Conservation (phyloP, 1,140 invertebrate species). For the Drosophila pectinifera region DNA sequence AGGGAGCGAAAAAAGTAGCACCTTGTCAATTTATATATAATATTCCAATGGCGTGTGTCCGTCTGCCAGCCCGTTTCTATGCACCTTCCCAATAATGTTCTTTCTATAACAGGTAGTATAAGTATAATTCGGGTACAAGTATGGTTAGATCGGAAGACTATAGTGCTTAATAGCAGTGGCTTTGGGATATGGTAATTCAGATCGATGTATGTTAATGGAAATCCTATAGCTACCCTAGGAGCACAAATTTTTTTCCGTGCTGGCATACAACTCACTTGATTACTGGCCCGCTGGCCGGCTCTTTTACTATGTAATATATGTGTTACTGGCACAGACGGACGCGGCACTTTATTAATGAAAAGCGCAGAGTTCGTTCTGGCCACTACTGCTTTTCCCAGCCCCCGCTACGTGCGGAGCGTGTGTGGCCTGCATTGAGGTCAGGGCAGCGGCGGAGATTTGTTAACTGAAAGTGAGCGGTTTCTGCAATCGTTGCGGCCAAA, state of each 20-base stretch:
- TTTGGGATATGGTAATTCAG: too few species aligned
- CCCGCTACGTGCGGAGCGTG: slow-evolving; percentile 41
- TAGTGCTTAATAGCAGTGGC: too few species aligned
- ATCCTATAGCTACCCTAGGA: too few species aligned
- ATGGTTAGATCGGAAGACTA: too few species aligned
- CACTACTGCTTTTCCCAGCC: slow-evolving; percentile 28
- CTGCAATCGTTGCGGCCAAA: slow-evolving; percentile 43
- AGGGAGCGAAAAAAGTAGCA: not conserved
- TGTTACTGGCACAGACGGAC: slow-evolving; percentile 69
- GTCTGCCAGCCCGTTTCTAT: too few species aligned
- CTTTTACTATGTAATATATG: slow-evolving; percentile 66
- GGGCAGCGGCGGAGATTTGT: slow-evolving; percentile 41
- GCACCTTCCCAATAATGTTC: too few species aligned
- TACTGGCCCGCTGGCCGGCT: slow-evolving; percentile 24
- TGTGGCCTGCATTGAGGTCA: slow-evolving; percentile 66
- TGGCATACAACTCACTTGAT: slow-evolving; percentile 30
- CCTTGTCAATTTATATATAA: fast-evolving
- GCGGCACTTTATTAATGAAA: slow-evolving; percentile 78
- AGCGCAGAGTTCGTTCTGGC: slow-evolving; percentile 72
- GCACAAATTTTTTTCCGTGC: not conserved
- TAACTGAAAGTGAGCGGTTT: slow-evolving; percentile 59
- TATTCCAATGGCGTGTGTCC: too few species aligned
- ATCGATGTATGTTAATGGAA: too few species aligned
- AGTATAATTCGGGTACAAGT: too few species aligned
- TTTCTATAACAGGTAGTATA: too few species aligned